Conservation (phyloP, 53 echinoderm and acorn worm genomes). For the Arbacia lixula region DNA sequence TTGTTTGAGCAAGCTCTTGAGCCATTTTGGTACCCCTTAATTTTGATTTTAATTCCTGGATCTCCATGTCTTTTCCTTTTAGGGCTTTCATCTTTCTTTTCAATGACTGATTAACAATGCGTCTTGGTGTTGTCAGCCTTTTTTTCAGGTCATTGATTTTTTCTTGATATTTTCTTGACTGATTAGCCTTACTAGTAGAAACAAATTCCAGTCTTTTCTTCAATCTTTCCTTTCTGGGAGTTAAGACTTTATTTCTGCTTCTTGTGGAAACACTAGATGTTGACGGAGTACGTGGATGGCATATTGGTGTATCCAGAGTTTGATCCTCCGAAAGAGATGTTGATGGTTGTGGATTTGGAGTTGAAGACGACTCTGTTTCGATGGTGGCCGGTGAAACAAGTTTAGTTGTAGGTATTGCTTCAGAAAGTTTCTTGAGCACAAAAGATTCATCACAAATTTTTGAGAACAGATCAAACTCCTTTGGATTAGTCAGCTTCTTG, state of each 20-base stretch:
- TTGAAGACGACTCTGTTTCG: background rate
- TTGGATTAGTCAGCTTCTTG: conserved; percentile 63
- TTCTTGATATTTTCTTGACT: background rate
- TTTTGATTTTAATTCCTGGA: conserved; percentile 40
- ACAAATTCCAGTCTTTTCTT: conserved; percentile 45
- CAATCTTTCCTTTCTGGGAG: conserved; percentile 52
- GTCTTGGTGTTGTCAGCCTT: conserved; percentile 50
- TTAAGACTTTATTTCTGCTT: conserved; percentile 26
- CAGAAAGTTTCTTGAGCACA: background rate
- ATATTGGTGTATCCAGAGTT: background rate
- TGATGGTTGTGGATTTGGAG: conserved; percentile 1
- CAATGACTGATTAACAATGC: conserved; percentile 57
- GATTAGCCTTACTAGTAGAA: conserved; percentile 9
- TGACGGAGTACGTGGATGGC: conserved; percentile 24
- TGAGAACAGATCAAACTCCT: conserved; percentile 44
- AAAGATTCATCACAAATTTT: conserved; percentile 62
- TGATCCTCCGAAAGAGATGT: conserved; percentile 10
- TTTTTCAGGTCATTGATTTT: conserved; percentile 30
- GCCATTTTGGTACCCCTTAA: conserved; percentile 26
- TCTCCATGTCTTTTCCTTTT: conserved; percentile 25
- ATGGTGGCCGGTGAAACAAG: background rate
- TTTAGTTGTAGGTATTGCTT: background rate
- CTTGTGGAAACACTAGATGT: conserved; percentile 42
- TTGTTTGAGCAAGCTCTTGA: conserved; percentile 34
- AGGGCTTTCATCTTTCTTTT: conserved; percentile 55